Base-by-base conservation (phyloP, 1,140 invertebrate species). In the Homarus americanus region DNA sequence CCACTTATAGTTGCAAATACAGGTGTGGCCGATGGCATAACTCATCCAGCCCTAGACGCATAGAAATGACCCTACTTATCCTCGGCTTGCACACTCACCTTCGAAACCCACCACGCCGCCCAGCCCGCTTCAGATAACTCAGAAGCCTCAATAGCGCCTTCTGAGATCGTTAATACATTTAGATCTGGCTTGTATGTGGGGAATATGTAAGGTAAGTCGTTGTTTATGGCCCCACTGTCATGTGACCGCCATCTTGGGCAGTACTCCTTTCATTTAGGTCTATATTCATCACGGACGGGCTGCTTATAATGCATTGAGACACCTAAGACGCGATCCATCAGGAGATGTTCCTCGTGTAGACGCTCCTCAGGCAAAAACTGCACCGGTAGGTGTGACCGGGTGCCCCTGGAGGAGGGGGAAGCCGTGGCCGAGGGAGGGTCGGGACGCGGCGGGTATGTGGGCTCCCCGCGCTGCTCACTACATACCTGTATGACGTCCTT, bases 1-100 rank as follows among this genome's bases (percentile, higher is more conserved):
- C 83, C 83, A 75, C 83, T 85, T 85, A 85, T 75, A 85, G 83
- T 85, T 85, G 66, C 83, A 85, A 75, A 85, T 85, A 85, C 72
- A 85, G 83, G 83, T 75, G 83, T 73, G 83, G 83, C 83, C 41
- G 66, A 24, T 73, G 83, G 72, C 69, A 73, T 85, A 85, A 85
- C 83, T 85, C 83, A 85, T 85, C 83, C 83, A 38, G 72, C 41
- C 83, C 72, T 32, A 85, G 83, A 85, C 83, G 72, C 83, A 85
- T 85, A 85, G 72, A 85, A 85, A 85, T 49, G 83, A 85, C 83
- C 66, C 66, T n/a, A n/a, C n/a, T n/a, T n/a, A n/a, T n/a, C n/a
- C n/a, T n/a, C n/a, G n/a, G n/a, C n/a, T n/a, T n/a, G n/a, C n/a
- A n/a, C n/a, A n/a, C n/a, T 83, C 58, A 83, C 58, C 12, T 83